These are phyloP conservation scores for Hippoglossus hippoglossus DNA, from an alignment of 2,797 vertebrate species.

Conservation along the genomic window DNA sequence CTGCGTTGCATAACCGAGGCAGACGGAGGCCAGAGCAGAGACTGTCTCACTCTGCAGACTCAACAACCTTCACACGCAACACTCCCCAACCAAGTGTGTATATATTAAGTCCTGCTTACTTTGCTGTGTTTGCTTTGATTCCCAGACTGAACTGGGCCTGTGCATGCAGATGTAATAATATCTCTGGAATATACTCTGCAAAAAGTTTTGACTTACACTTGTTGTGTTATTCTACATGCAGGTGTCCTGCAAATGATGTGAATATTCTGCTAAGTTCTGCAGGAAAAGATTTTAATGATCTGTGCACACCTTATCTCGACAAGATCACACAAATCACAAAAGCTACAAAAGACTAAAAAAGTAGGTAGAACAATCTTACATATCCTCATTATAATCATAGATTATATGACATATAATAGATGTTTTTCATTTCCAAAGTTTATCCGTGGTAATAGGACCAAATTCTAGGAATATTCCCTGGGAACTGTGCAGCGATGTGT, in stretches of 20 bases:
- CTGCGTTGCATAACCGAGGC: constrained; percentile 66
- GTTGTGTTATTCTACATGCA: neutral
- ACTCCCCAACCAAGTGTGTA: constrained; percentile 18
- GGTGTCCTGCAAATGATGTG: neutral
- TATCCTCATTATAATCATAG: too few relatives aligned
- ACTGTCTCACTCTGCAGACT: constrained; percentile 68
- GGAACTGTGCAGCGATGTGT: neutral
- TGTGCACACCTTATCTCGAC: neutral
- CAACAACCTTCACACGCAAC: constrained; percentile 75
- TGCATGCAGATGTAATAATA: neutral
- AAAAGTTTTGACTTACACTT: neutral
- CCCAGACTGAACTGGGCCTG: constrained; percentile 6
- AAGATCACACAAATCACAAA: too few relatives aligned
- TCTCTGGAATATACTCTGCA: neutral
- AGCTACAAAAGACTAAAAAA: neutral
- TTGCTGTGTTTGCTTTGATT: constrained; percentile 30
- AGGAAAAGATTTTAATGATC: neutral
- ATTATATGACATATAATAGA: too few relatives aligned
- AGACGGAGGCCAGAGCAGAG: constrained; percentile 57
- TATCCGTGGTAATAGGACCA: neutral
- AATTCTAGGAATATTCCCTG: neutral
- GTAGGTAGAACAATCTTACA: neutral
- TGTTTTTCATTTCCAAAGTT: neutral
- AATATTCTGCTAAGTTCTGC: neutral
- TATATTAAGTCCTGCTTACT: neutral